Evolutionary conservation across 2,888 invertebrate genomes (phyloP), one percentile per base, ranked within the genome.

Genomic region (Ophion obscuratus): DNA sequence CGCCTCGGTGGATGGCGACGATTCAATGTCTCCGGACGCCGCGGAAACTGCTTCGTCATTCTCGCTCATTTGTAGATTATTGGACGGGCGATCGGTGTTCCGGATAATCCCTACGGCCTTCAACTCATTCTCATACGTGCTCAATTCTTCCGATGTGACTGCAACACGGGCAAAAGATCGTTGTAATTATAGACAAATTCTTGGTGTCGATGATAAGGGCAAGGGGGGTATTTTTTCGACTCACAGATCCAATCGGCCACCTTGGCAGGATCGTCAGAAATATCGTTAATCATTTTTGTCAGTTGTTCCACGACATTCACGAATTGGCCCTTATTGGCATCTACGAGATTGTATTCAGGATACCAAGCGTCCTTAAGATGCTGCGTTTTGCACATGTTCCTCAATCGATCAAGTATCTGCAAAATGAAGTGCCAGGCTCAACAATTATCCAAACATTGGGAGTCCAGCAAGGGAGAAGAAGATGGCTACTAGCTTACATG

Each of bases 281-380:
- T 79, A 17, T 53, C 0, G 1, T 40, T 70, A 36, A 92, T 87
- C 11, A 90, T 89, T 0, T 44, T 88, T 5, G 10, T 10, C 24
- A 92, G 71, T n/a, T 86, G 87, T 6, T 31, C 14, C 57, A 66
- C 9, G 36, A 90, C 88, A 7, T 87, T 80, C 0, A 0, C 0
- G 67, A 91, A 83, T 83, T 89, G 81, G 0, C 0, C 0, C 0
- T 17, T 0, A 10, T 90, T 81, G 2, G 40, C 88, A 0, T 27
- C 92, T 0, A 96, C 91, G 11, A 96, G 92, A 89, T 96, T 95
- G 71, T 94, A 93, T 0, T 91, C 88, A 2, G 89, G 89, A 76
- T 95, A 94, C 96, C 96, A 96, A 82, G 94, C 95, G 87, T 95
- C 95, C 0, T 92, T 92, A 47, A 96, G 94, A 1, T 89, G 89